Base-by-base conservation (phyloP, 2,888 invertebrate species). In the Drosophila meridiana region DNA sequence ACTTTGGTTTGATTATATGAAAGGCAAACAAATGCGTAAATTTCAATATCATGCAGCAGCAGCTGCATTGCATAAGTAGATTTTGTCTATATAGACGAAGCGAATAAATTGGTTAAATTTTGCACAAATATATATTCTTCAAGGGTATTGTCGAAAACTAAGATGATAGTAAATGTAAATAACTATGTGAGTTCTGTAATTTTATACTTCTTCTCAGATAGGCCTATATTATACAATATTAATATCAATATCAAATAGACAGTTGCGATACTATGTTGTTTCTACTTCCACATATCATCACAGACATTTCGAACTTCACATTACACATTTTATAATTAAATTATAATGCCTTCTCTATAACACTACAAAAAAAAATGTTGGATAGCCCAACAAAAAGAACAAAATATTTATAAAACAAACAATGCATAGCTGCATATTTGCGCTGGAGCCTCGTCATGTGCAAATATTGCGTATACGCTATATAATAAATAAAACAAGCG, bases 381-480 rank as follows among this genome's bases (percentile, higher is more conserved):
- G 65, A 56, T 60, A 74, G 42, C n/a, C 13, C 11, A 45, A 43
- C 32, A 70, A 42, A 52, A 66, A 65, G 59, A 65, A 30, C 40
- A 36, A 70, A 70, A 53, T 32, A 69, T 36, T 50, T 36, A 20
- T 20, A 66, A 38, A 58, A 73, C 72, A 76, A 89, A 84, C 89
- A 84, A 79, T 89, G 76, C 87, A 73, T 74, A 61, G 63, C 73
- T 68, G 71, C 66, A 83, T 86, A 78, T 86, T 80, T 88, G 64
- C 56, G 65, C 53, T 58, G 20, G 11, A 66, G 62, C 68, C 47
- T 30, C 32, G 68, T 63, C 58, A 61, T 78, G 69, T 67, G 56
- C 82, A 78, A 78, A 81, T 78, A 80, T 79, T 87, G 88, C 84
- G 89, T 89, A 87, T 89, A 87, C 86, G 89, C 77, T 85, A 67